phyloP scores from a whole-genome alignment of 1,140 invertebrate genomes.

The Aphelenchoides besseyi region DNA sequence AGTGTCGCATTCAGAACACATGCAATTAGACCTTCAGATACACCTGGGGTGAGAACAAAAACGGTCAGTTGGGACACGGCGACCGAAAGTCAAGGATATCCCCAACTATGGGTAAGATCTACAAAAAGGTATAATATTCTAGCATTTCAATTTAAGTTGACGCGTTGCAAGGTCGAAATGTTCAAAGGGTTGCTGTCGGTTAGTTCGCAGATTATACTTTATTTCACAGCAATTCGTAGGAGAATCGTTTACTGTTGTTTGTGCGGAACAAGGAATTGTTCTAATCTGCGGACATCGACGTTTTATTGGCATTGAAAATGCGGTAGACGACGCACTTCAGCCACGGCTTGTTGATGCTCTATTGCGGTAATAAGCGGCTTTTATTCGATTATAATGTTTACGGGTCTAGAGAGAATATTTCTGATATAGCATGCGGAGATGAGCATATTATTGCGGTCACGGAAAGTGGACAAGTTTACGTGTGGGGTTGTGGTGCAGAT shows the following conservation, averaged over 20 bases:
- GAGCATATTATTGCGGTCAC: conserved; percentile 71
- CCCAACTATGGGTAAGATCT: conserved; percentile 64
- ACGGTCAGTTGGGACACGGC: conserved; percentile 72
- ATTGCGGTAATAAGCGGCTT: conserved; percentile 61
- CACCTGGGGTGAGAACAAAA: conserved; percentile 72
- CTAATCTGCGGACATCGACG: conserved; percentile 74
- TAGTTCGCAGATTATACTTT: conserved; percentile 21
- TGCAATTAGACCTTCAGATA: too few species aligned
- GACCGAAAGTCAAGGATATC: conserved; percentile 68
- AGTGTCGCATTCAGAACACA: too few species aligned
- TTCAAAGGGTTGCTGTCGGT: conserved; percentile 47
- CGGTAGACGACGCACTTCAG: conserved; percentile 65
- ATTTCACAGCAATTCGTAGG: conserved; percentile 48
- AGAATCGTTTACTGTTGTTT: conserved; percentile 69
- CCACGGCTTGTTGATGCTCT: conserved; percentile 70
- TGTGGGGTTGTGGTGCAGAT: conserved; percentile 71
- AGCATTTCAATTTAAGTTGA: conserved; percentile 29
- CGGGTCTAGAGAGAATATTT: conserved; percentile 68
- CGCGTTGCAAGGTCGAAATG: conserved; percentile 33
- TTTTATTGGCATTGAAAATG: conserved; percentile 72
- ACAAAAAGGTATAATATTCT: conserved; percentile 64
- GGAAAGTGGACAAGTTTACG: conserved; percentile 69
- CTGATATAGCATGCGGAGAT: conserved; percentile 69
- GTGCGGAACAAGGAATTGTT: conserved; percentile 72
- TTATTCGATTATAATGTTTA: conserved; percentile 10